Percentiles rank a stretch among this genome's conserved stretches.
These are phyloP conservation scores for Pachypanchax playfairii DNA, from an alignment of 2,113 vertebrate species.

Conservation along the genomic window DNA sequence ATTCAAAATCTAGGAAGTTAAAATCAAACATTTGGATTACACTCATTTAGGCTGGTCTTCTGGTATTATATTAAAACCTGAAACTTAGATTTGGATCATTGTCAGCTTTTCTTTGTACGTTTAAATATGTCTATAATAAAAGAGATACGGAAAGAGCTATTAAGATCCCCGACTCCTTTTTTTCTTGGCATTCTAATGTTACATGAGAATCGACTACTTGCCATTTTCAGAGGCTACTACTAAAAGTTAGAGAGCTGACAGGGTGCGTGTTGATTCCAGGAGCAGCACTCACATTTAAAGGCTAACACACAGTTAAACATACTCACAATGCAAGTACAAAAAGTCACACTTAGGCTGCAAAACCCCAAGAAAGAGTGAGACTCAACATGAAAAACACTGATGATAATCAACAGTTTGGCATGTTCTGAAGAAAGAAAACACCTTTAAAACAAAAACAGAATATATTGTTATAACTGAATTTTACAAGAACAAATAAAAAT, in stretches of 20 bases:
- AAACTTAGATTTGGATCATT: neutral
- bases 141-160: neutral
- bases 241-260: neutral
- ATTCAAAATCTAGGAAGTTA: neutral
- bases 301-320: neutral
- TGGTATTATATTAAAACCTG: neutral
- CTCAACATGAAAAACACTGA: too few relatives aligned
- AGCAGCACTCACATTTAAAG: neutral
- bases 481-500: too few relatives aligned
- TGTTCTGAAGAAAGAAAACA: too few relatives aligned
- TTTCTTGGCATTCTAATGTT: neutral
- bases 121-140: neutral
- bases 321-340: too few relatives aligned
- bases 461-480: too few relatives aligned
- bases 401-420: too few relatives aligned
- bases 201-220: neutral
- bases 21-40: neutral
- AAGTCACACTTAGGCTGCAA: neutral
- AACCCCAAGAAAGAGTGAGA: too few relatives aligned
- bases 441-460: too few relatives aligned
- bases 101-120: neutral
- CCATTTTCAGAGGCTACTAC: neutral
- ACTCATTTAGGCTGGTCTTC: neutral
- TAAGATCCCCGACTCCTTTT: neutral
- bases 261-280: neutral